Percentiles rank a stretch among this genome's conserved stretches.
phyloP scores from a whole-genome alignment of 2,797 vertebrate species.

The Paramormyrops hopkinsi region DNA sequence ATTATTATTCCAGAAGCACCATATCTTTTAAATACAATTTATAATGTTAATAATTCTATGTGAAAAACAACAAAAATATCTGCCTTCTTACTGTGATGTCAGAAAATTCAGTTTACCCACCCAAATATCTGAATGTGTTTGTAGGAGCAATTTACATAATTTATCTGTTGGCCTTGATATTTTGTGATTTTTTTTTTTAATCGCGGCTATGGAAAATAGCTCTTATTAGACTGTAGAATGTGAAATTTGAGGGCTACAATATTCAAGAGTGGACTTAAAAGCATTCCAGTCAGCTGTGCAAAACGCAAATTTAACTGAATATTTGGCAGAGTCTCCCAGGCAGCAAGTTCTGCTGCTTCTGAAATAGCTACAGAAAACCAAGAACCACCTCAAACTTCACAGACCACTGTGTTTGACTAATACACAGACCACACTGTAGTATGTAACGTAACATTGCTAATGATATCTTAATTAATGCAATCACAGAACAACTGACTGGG shows the following conservation, averaged over 20 bases:
- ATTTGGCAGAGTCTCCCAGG: background rate
- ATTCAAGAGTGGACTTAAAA: background rate
- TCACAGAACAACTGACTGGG: conserved; percentile 25
- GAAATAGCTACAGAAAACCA: conserved; percentile 20
- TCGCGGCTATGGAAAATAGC: background rate
- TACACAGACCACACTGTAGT: conserved; percentile 13
- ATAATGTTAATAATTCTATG: background rate
- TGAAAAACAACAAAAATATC: background rate
- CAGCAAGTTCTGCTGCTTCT: conserved; percentile 8
- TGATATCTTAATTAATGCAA: conserved; percentile 34
- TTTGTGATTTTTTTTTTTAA: background rate
- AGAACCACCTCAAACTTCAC: conserved; percentile 10
- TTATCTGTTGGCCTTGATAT: background rate
- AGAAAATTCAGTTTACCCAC: background rate
- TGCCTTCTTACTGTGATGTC: background rate
- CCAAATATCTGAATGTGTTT: background rate
- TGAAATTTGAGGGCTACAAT: background rate
- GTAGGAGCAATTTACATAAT: background rate
- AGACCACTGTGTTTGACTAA: conserved; percentile 13
- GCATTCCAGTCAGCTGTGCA: background rate
- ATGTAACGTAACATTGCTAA: conserved; percentile 27
- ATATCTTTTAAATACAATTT: background rate
- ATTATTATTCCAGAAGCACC: background rate
- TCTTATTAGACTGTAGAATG: background rate
- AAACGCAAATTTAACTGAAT: background rate